Evolutionary conservation across 1,140 invertebrate genomes (phyloP), one percentile per base, ranked within the genome.

Genomic region (Danaus plexippus): DNA sequence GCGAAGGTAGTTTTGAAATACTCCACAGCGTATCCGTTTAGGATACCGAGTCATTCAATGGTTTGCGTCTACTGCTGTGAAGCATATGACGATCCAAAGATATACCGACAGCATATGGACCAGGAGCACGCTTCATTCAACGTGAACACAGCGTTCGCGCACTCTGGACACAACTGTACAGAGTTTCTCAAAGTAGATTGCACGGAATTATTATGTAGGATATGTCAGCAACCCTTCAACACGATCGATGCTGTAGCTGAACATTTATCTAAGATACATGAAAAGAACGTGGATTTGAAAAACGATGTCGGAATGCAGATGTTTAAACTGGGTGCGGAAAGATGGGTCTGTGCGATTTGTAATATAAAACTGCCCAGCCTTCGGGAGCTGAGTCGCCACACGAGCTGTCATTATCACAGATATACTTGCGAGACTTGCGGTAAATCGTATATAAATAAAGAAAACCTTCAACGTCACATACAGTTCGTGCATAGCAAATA

Each of bases 51-150:
- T 59, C 62, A 73, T 60, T 53, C 63, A 5, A 68, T 83, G 70
- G 64, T 77, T 18, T 83, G 80, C 53, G 80, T 83, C 51, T 81
- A 77, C 60, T 84, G 80, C 69, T 67, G 71, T 59, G 70, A 77
- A 22, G 53, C 56, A n/a, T 77, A 69, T 54, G 68, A 77, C 41
- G 77, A 80, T 32, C 77, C 78, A 11, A 43, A 63, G 2, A 44
- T 51, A 43, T 81, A 79, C 62, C 70, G 78, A 50, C 46, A 57
- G 10, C 80, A 83, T 49, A 71, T 75, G 66, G 57, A 49, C 11
- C 49, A 54, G 4, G 74, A 75, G 10, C 79, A 82, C 46, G 49
- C 45, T 10, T 51, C 59, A 8, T 73, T 73, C 52, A 80, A 77
- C 40, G 66, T 82, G 40, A 59, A 68, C 12, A 73, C 65, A 1